Percentiles rank a stretch among this genome's conserved stretches.
These are phyloP conservation scores for Cyprinodon variegatus DNA, from an alignment of 2,113 vertebrate genomes.

Conservation along the genomic window DNA sequence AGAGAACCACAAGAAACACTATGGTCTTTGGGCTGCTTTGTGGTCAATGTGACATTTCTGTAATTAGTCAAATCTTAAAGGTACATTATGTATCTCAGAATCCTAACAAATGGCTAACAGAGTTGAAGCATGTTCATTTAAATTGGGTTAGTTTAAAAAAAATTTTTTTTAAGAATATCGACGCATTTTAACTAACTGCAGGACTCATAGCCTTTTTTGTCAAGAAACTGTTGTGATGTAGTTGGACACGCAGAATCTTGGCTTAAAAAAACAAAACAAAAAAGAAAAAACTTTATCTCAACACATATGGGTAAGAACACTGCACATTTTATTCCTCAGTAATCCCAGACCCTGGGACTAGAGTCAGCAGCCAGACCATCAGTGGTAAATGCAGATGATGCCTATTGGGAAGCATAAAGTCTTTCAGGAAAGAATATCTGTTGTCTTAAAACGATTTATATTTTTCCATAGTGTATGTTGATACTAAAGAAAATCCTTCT, in stretches of 20 bases:
- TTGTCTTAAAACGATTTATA: neutral
- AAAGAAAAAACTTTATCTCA: no score
- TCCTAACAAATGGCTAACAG: neutral
- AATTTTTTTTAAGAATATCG: neutral
- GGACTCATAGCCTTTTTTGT: no score
- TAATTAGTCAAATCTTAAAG: constrained; percentile 23
- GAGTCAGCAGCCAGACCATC: no score
- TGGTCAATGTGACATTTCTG: constrained; percentile 20
- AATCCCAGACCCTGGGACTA: no score
- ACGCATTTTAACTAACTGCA: neutral
- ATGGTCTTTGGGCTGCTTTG: constrained; percentile 15
- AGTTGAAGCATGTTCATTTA: neutral
- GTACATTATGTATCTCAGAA: neutral
- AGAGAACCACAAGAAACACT: constrained; percentile 1
- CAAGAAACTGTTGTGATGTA: neutral
- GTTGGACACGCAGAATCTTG: neutral
- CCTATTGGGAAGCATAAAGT: no score
- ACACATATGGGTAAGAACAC: no score
- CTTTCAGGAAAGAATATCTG: no score
- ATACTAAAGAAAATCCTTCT: neutral
- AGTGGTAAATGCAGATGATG: no score
- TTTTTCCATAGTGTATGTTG: neutral
- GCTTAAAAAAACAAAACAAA: no score
- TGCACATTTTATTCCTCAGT: no score
- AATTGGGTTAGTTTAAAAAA: neutral